Conservation (phyloP, 35 echinoderm and acorn worm species). For the Acanthaster planci region DNA sequence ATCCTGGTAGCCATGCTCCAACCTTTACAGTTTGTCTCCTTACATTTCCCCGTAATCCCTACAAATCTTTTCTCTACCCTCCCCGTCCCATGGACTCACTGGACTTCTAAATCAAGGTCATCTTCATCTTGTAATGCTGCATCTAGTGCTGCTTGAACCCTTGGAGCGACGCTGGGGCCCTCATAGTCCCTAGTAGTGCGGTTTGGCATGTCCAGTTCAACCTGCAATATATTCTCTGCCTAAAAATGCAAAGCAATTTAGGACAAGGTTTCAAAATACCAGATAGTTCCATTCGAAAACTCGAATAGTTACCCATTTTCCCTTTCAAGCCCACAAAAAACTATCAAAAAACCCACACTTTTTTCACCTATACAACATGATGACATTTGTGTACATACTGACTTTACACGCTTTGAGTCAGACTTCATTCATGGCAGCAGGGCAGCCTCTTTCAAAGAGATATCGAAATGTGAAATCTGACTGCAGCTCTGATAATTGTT, state of each 20-base stretch:
- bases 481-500: too few relatives aligned
- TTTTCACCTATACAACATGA: too few relatives aligned
- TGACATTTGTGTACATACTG: too few relatives aligned
- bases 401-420: too few relatives aligned
- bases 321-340: too few relatives aligned
- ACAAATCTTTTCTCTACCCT: background rate
- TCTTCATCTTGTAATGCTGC: slow-evolving; percentile 98
- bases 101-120: slow-evolving; percentile 92
- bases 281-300: background rate
- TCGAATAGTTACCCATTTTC: background rate
- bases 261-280: background rate
- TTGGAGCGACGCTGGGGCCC: slow-evolving; percentile 86
- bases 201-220: slow-evolving; percentile 98
- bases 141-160: slow-evolving; percentile 95
- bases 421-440: too few relatives aligned
- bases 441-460: too few relatives aligned
- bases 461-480: too few relatives aligned
- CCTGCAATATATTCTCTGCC: slow-evolving; percentile 89
- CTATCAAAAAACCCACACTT: too few relatives aligned
- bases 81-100: slow-evolving; percentile 51
- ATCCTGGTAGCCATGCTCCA: slow-evolving; percentile 86
- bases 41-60: background rate
- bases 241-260: slow-evolving; percentile 23
- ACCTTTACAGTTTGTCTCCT: slow-evolving; percentile 91
- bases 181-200: slow-evolving; percentile 95